Evolutionary conservation across 1,140 invertebrate genomes (phyloP).

Genomic region (Drosophila mayri): DNA sequence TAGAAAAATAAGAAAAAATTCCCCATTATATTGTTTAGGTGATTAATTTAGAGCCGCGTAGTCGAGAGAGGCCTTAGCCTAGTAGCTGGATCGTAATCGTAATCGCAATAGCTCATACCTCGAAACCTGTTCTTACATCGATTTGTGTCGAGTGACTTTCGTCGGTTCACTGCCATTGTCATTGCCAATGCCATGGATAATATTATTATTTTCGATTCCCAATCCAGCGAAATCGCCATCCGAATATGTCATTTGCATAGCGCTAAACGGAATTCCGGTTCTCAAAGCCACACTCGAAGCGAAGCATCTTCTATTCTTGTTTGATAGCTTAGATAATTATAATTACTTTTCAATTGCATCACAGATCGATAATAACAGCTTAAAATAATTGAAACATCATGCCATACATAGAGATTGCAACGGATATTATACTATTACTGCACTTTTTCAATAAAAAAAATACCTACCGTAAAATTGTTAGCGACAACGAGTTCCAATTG

Average conservation of each 20-base stretch:
- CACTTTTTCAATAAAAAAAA: constrained; percentile 12
- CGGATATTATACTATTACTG: constrained; percentile 2
- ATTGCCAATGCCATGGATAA: constrained; percentile 42
- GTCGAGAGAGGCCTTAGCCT: constrained; percentile 32
- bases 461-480: neutral
- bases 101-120: constrained; percentile 19
- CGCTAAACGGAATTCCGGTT: constrained; percentile 42
- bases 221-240: constrained; percentile 15
- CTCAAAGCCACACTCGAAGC: neutral
- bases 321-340: constrained; percentile 34
- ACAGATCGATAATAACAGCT: constrained; percentile 19
- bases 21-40: constrained; percentile 39
- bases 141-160: constrained; percentile 23
- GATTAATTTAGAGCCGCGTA: constrained; percentile 59
- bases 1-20: constrained; percentile 24
- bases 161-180: constrained; percentile 33
- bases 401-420: constrained; percentile 17
- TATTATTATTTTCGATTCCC: constrained; percentile 26
- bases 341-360: constrained; percentile 49
- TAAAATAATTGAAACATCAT: constrained; percentile 24
- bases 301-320: constrained; percentile 18
- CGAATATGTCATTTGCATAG: constrained; percentile 38
- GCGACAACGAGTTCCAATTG: constrained; percentile 24
- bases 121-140: constrained; percentile 65
- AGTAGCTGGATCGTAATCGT: constrained; percentile 21